A percentile compares a stretch with the other conserved stretches of the same genome.
phyloP scores from a whole-genome alignment of 2,888 invertebrate species.

The Harmothoe impar region DNA sequence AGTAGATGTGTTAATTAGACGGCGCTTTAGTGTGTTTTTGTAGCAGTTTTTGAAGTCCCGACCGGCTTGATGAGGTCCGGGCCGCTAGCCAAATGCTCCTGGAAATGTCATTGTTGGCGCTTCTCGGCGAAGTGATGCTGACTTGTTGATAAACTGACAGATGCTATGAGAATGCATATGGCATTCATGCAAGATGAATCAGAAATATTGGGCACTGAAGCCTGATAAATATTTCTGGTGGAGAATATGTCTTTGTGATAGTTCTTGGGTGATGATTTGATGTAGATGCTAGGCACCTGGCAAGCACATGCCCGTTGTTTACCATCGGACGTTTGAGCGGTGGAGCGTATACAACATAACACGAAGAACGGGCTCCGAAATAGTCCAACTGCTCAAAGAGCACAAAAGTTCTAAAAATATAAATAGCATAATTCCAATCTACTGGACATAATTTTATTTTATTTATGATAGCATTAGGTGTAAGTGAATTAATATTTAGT shows the following conservation, averaged over 20 bases:
- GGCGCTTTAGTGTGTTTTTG: background rate
- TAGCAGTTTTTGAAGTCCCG: background rate
- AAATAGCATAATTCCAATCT: background rate
- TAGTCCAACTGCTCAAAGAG: background rate
- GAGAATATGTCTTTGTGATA: background rate
- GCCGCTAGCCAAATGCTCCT: conserved; percentile 1
- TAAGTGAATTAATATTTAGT: background rate
- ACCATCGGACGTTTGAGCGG: conserved; percentile 24
- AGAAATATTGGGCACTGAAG: background rate
- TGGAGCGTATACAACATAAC: background rate
- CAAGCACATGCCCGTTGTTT: conserved; percentile 49
- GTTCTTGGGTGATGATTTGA: background rate
- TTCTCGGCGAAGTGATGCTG: conserved; percentile 3
- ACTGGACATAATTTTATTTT: background rate
- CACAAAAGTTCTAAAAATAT: background rate
- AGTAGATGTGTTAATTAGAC: background rate
- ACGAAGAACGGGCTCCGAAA: background rate
- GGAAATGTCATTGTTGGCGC: conserved; percentile 22
- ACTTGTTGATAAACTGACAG: conserved; percentile 10
- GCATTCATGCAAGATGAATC: background rate
- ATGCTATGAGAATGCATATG: background rate
- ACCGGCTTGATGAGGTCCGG: background rate
- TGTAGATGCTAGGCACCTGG: background rate
- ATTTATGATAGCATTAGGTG: background rate
- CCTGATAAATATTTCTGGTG: background rate